Conservation (phyloP, 2,888 invertebrate genomes). For the Ptychoptera contaminata region DNA sequence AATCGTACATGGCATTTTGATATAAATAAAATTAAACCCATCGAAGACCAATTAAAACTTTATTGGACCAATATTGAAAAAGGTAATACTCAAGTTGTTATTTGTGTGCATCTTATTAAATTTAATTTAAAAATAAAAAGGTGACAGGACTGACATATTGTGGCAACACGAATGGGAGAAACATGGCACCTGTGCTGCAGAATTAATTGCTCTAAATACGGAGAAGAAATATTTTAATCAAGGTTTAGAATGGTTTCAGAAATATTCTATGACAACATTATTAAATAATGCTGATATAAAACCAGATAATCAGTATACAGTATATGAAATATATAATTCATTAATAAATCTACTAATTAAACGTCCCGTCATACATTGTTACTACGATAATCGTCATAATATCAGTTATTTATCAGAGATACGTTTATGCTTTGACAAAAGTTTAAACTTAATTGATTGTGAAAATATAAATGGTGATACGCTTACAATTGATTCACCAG, state of each 20-base stretch:
- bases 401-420: slow-evolving; percentile 50
- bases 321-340: slow-evolving; percentile 35
- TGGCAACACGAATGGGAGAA: slow-evolving; percentile 76
- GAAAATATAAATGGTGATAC: slow-evolving; percentile 34
- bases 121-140: neutral
- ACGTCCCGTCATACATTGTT: slow-evolving; percentile 47
- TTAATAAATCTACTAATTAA: slow-evolving; percentile 38
- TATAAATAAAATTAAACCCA: slow-evolving; percentile 37
- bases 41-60: slow-evolving; percentile 38
- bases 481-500: slow-evolving; percentile 20
- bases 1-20: slow-evolving; percentile 53
- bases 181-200: slow-evolving; percentile 64
- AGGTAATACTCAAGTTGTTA: slow-evolving; percentile 21
- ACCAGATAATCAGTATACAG: slow-evolving; percentile 36
- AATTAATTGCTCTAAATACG: slow-evolving; percentile 36
- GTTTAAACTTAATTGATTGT: slow-evolving; percentile 46
- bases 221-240: slow-evolving; percentile 53
- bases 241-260: slow-evolving; percentile 42
- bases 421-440: slow-evolving; percentile 56
- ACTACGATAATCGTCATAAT: slow-evolving; percentile 38
- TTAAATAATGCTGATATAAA: slow-evolving; percentile 38
- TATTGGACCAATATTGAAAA: slow-evolving; percentile 62
- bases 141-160: slow-evolving; percentile 32
- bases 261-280: slow-evolving; percentile 44
- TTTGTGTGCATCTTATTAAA: neutral